Base-by-base conservation (phyloP, 2,797 vertebrate species). In the Coregonus suidteri region DNA sequence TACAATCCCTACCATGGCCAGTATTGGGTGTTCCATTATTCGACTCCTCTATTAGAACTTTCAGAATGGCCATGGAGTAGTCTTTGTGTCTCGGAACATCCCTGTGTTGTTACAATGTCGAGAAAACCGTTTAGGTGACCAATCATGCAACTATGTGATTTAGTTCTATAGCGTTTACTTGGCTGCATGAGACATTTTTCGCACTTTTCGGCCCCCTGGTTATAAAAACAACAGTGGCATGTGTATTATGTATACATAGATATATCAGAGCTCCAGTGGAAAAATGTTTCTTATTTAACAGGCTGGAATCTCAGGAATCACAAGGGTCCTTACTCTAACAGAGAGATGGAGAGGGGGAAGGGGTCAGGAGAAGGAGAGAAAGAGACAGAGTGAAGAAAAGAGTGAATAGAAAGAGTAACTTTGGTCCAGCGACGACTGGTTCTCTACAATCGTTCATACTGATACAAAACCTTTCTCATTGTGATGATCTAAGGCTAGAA, bases 231-330 rank as follows among this genome's bases (percentile, higher is more conserved):
- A 59, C 56, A 59, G 56, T 59, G n/a, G 56, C 56, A 59, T 59
- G 56, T 59, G 20, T 59, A 9, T 59, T 20, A 59, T 59, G 5
- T 59, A 59, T 20, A 59, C 56, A 59, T 20, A 59, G 18, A 59
- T 59, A 59, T 20, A 59, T 59, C 6, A 59, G 4, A 47, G 78
- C 78, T 79, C 20, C 71, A 51, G 83, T 76, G 82, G 83, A 85
- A 82, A 85, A 25, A 25, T 82, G 85, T 88, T 85, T 86, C 77
- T 81, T 74, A 69, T 85, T 86, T 82, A 34, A 4, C 67, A 25
- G 80, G 59, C 70, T 81, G 86, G 86, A 91, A 90, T 90, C 76
- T 87, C 51, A 87, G 77, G 90, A 87, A 90, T 90, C 85, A 83
- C 82, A 77, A 84, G 79, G 74, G 87, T 88, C 83, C 82, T 87